Base-by-base conservation (phyloP, 2,888 invertebrate species). In the Hipparchia semele region DNA sequence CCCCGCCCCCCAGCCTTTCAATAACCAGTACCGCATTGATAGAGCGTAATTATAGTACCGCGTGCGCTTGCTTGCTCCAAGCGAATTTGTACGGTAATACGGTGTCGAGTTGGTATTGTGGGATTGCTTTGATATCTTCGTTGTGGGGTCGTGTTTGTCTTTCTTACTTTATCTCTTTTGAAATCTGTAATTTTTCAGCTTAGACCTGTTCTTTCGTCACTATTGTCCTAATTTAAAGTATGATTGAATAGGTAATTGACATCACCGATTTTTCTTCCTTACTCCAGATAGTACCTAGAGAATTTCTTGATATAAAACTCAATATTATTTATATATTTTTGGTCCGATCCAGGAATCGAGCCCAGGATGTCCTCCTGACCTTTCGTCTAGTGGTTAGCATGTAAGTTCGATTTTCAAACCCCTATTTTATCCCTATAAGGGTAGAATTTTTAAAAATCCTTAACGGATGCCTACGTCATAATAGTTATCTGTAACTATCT, bases 11-110 rank as follows among this genome's bases (percentile, higher is more conserved):
- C 85, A 84, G 87, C 87, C 91, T 91, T 92, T 92, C 92, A 92
- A 93, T 92, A 92, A 86, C 87, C 90, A 83, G 89, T 87, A 87
- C 93, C 92, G 92, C 92, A 88, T 88, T 89, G 91, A 92, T 91
- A 89, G 88, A 85, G 83, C 89, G 86, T 94, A 92, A 93, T 93
- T 92, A 92, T 88, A 90, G 91, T 89, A 84, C 79, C 78, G 81
- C 83, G 83, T 85, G 83, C 84, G 81, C 81, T 84, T 80, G 81
- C 81, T 82, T 79, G 87, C 90, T 88, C 80, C 85, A 83, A 87
- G 90, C 89, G 87, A 84, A 89, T 90, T 87, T 85, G 85, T 84
- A 81, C 83, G 81, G 85, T 82, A 85, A 86, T 85, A 83, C 84
- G 82, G 84, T 82, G 80, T 79, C 78, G 83, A 84, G 86, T 87